Conservation (phyloP, 2,888 invertebrate genomes). For the Oligia fasciuncula region DNA sequence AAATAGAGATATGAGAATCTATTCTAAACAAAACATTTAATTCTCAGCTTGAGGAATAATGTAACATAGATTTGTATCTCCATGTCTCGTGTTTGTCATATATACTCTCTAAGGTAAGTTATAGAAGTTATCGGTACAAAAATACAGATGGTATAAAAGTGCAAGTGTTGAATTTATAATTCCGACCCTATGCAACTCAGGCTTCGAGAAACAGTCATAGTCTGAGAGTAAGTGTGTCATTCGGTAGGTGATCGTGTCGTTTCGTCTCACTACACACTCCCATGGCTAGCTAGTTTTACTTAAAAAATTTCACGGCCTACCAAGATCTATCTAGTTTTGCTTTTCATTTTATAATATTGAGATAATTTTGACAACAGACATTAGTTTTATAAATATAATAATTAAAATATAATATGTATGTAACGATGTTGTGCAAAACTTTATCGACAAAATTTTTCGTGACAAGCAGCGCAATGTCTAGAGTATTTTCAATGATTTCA, state of each 20-base stretch:
- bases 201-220: neutral
- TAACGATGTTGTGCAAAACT: conserved; percentile 38
- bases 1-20: neutral
- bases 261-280: neutral
- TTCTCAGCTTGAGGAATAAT: neutral
- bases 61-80: neutral
- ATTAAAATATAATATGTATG: neutral
- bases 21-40: neutral
- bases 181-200: neutral
- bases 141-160: neutral
- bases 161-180: neutral
- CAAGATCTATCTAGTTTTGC: neutral
- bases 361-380: neutral
- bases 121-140: neutral
- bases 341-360: conserved; percentile 8
- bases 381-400: conserved; percentile 14
- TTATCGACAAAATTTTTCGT: conserved; percentile 36
- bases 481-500: conserved; percentile 19
- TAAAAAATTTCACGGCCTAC: conserved; percentile 36
- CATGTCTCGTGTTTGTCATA: neutral
- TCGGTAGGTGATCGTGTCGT: neutral
- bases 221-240: neutral
- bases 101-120: neutral
- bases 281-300: conserved; percentile 49
- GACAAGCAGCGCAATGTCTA: conserved; percentile 12